These are phyloP conservation scores for Holcopasites calliopsidis DNA, from an alignment of 1,140 invertebrate species.

Conservation along the genomic window DNA sequence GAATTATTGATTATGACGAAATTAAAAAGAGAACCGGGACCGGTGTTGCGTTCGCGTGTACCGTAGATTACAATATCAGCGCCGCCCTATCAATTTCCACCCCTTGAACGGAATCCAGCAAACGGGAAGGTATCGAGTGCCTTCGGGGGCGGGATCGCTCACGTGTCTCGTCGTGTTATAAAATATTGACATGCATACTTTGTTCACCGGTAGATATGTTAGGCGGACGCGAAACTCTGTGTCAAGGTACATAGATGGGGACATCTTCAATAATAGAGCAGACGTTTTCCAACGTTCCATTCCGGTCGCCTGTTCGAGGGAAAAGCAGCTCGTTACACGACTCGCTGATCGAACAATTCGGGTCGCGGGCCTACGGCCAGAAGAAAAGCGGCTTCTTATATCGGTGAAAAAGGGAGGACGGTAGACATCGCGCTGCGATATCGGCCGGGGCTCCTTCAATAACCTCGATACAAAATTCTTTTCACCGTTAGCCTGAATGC, in stretches of 20 bases:
- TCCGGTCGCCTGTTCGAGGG: too few relatives aligned
- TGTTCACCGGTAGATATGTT: conserved; percentile 54
- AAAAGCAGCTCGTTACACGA: not conserved
- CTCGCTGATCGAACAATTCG: not conserved
- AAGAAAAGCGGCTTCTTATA: conserved; percentile 31
- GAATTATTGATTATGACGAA: conserved; percentile 28
- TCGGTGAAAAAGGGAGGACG: conserved; percentile 21
- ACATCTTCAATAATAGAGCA: conserved; percentile 55
- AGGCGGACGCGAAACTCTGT: conserved; percentile 46
- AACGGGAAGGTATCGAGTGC: conserved; percentile 44
- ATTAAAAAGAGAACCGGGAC: conserved; percentile 34
- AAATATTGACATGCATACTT: conserved; percentile 56
- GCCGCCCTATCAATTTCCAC: conserved; percentile 53
- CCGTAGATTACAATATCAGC: conserved; percentile 45
- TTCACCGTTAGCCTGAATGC: conserved; percentile 74
- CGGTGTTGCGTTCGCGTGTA: conserved; percentile 34
- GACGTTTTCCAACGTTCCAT: conserved; percentile 42
- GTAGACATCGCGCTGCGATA: conserved; percentile 57
- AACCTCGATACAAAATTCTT: conserved; percentile 80
- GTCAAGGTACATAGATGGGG: conserved; percentile 32
- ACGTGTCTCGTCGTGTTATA: conserved; percentile 58
- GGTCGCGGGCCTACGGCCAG: too few relatives aligned
- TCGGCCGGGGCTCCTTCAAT: conserved; percentile 74
- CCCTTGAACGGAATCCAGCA: conserved; percentile 46
- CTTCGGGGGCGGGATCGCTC: conserved; percentile 32